These are phyloP conservation scores for Acropora tenuis DNA, from an alignment of 64 coral and sea anemone genomes.

Conservation along the genomic window DNA sequence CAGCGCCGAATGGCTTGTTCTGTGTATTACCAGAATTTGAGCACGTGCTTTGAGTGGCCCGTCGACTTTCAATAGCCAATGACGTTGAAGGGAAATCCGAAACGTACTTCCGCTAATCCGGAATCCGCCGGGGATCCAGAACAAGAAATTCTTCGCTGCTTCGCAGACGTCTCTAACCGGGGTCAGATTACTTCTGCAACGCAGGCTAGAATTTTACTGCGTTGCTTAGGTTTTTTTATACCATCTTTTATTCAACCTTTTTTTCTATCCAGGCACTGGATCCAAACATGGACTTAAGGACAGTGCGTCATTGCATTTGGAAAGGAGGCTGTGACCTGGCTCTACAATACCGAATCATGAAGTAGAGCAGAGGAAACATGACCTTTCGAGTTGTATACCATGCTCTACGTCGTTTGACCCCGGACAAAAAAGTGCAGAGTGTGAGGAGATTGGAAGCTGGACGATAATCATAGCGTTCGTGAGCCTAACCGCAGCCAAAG, in stretches of 20 bases:
- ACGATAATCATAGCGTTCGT: neutral
- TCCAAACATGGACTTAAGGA: slow-evolving; percentile 91
- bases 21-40: no score
- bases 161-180: no score
- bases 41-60: no score
- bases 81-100: no score
- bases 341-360: slow-evolving; percentile 88
- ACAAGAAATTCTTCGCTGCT: no score
- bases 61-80: no score
- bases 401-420: neutral
- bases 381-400: neutral
- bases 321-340: slow-evolving; percentile 89
- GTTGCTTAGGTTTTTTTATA: neutral
- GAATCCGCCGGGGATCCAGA: no score
- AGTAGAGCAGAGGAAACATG: neutral
- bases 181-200: no score
- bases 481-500: no score
- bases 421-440: neutral
- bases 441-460: neutral
- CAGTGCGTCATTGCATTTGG: slow-evolving; percentile 97
- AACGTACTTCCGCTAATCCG: no score
- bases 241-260: neutral
- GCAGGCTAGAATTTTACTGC: neutral
- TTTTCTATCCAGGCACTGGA: slow-evolving; percentile 64
- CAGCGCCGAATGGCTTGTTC: no score